A percentile compares a stretch with the other conserved stretches of the same genome.
Evolutionary conservation across 2,113 vertebrate genomes (phyloP).

Genomic region (Perca schrenkii): DNA sequence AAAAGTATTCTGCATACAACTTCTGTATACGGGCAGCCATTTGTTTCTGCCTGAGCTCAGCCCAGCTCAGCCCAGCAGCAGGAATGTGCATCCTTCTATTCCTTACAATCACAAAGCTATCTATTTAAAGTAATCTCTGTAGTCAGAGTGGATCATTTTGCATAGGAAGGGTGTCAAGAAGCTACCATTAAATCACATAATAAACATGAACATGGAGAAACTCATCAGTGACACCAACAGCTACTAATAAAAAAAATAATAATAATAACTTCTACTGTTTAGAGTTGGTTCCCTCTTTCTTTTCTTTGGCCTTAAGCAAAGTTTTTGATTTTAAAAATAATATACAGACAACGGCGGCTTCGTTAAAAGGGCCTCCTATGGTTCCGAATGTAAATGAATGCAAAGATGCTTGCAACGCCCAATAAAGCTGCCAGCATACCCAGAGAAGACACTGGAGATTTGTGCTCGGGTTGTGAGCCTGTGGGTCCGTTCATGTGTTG

Average conservation of each 20-base stretch:
- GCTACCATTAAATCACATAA: slow-evolving; percentile 61
- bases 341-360: not conserved
- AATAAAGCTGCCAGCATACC: slow-evolving; percentile 42
- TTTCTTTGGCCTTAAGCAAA: slow-evolving; percentile 73
- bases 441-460: slow-evolving; percentile 30
- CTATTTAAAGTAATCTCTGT: slow-evolving; percentile 19
- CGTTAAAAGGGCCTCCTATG: slow-evolving; percentile 64
- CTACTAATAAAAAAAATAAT: slow-evolving; percentile 37
- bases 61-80: slow-evolving; percentile 50
- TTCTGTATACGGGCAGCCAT: not conserved
- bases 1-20: not conserved
- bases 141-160: slow-evolving; percentile 29
- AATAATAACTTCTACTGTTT: slow-evolving; percentile 33
- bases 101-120: slow-evolving; percentile 20
- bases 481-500: slow-evolving; percentile 68
- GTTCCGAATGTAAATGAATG: slow-evolving; percentile 62
- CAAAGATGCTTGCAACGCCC: slow-evolving; percentile 35
- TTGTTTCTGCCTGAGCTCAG: slow-evolving; percentile 45
- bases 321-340: slow-evolving; percentile 67
- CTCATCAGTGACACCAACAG: slow-evolving; percentile 40
- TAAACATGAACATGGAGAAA: slow-evolving; percentile 29
- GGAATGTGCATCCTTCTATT: slow-evolving; percentile 35
- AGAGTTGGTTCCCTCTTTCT: slow-evolving; percentile 43
- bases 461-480: slow-evolving; percentile 45
- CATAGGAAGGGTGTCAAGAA: slow-evolving; percentile 44